These are phyloP conservation scores for Mustelus asterias DNA, from an alignment of 2,113 vertebrate genomes.

Conservation along the genomic window DNA sequence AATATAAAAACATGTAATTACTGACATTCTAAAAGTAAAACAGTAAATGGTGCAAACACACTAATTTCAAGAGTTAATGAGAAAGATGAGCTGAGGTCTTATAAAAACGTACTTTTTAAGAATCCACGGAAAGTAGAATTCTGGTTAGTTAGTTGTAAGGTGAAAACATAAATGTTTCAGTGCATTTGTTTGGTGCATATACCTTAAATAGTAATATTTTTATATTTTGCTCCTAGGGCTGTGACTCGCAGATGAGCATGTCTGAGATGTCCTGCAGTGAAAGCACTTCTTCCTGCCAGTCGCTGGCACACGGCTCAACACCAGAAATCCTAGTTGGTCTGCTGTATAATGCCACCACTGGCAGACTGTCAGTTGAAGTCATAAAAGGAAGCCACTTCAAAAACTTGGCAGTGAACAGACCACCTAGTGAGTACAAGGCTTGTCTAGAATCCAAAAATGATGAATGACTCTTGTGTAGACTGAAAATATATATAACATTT, in stretches of 20 bases:
- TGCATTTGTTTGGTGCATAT: neutral
- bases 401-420: slow-evolving; percentile 92
- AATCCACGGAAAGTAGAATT: neutral
- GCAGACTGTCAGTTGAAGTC: slow-evolving; percentile 91
- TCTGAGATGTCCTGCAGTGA: slow-evolving; percentile 89
- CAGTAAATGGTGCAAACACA: neutral
- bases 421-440: slow-evolving; percentile 85
- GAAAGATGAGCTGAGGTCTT: neutral
- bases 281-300: slow-evolving; percentile 87
- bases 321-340: slow-evolving; percentile 93
- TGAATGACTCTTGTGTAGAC: slow-evolving; percentile 27
- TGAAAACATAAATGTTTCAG: neutral
- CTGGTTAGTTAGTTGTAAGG: slow-evolving; percentile 5
- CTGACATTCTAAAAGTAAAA: neutral
- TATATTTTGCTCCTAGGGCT: slow-evolving; percentile 64
- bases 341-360: slow-evolving; percentile 93
- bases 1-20: neutral
- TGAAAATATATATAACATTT: slow-evolving; percentile 30
- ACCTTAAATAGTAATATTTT: slow-evolving; percentile 27
- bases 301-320: slow-evolving; percentile 75
- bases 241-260: slow-evolving; percentile 84
- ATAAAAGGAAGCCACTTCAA: slow-evolving; percentile 99
- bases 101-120: neutral
- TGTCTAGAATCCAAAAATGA: slow-evolving; percentile 25
- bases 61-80: neutral